Percentiles rank a stretch among this genome's conserved stretches.
Conservation (phyloP, 2,113 vertebrate species). For the Collichthys lucidus region DNA sequence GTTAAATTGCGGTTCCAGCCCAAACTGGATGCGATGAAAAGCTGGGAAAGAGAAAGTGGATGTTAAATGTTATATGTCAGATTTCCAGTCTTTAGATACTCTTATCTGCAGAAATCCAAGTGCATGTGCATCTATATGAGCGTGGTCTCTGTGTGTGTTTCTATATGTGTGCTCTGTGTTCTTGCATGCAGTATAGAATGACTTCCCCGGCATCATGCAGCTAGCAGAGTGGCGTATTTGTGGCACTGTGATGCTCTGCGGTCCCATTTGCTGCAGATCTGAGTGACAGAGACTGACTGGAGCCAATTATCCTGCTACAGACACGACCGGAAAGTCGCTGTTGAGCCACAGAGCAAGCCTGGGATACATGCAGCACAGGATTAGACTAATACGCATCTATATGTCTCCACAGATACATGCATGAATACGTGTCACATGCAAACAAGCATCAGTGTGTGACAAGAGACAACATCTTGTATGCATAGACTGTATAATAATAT, state of each 20-base stretch:
- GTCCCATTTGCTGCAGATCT: conserved; percentile 42
- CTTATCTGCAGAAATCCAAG: conserved; percentile 17
- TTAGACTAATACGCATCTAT: conserved; percentile 9
- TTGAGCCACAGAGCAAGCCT: not conserved
- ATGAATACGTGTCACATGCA: conserved; percentile 9
- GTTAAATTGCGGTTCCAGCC: conserved; percentile 36
- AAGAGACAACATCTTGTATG: not conserved
- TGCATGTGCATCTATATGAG: not conserved
- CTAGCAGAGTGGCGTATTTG: conserved; percentile 20
- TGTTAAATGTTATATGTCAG: conserved; percentile 56
- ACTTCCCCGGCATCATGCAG: conserved; percentile 16
- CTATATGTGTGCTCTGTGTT: conserved; percentile 5
- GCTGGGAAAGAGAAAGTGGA: conserved; percentile 35
- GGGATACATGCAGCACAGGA: conserved; percentile 9
- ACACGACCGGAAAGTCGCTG: conserved; percentile 9
- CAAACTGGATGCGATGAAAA: conserved; percentile 43
- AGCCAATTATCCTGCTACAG: conserved; percentile 61
- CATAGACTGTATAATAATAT: not conserved
- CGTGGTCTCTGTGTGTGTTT: conserved; percentile 12
- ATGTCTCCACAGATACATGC: not conserved
- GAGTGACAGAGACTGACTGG: conserved; percentile 60
- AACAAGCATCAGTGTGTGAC: not conserved
- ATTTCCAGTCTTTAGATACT: conserved; percentile 38
- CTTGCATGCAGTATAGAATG: not conserved
- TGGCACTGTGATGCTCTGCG: conserved; percentile 8